Base-by-base conservation (phyloP, 2,113 vertebrate species). In the Semnornis frantzii region DNA sequence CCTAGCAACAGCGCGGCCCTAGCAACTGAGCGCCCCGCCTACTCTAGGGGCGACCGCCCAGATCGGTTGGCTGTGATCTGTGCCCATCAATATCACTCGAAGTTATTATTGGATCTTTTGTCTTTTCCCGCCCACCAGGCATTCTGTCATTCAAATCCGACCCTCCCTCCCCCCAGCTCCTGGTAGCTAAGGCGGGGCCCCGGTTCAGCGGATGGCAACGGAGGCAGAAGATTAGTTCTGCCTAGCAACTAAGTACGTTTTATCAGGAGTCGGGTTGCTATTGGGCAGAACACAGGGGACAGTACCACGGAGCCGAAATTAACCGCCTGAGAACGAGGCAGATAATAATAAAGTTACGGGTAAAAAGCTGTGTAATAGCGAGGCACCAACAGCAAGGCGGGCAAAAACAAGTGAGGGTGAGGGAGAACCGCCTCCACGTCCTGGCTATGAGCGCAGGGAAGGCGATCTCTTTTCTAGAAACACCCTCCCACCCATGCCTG, bases 161-260 rank as follows among this genome's bases (percentile, higher is more conserved):
- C 1, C 2, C 44, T 44, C 9, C n/a, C 48, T 81, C 3, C 54
- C 66, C 31, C 4, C 48, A 10, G 12, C 10, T 64, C 37, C 46
- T 9, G 1, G 70, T 3, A 1, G 7, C 34, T 16, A 3, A 18
- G 86, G 58, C 34, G 23, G 37, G 64, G 75, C 44, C 4, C 25
- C 3, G 3, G 16, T n/a, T 33, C 12, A 8, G 34, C 7, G 8
- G 19, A 0, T 7, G 66, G 33, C 4, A 27, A 1, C 1, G 9
- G 34, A 1, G 0, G 1, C 10, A 0, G 6, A 4, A 8, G 3
- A 1, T 12, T 3, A 16, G 8, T 46, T 33, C 80, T 9, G 34
- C 86, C 71, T 1, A 52, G 92, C 80, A 89, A 91, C 89, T 57
- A 13, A 50, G 2, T n/a, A 75, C 77, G 71, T 57, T 12, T 57